Percentiles rank a stretch among this genome's conserved stretches.
Evolutionary conservation across 2,113 vertebrate genomes (phyloP).

Genomic region (Xenotilapia longispinis): DNA sequence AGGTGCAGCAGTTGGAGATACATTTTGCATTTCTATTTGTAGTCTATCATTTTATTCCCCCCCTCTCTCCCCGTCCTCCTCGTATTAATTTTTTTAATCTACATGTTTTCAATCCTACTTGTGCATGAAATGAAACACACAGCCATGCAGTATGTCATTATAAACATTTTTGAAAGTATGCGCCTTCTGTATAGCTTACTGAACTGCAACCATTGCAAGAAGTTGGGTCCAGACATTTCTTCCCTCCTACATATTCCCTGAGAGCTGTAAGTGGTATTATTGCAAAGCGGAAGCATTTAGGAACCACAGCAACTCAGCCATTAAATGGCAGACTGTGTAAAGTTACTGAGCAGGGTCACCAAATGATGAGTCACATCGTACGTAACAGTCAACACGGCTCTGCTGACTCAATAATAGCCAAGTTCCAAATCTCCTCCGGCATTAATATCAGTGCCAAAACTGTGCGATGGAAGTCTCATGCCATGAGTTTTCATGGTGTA

Average conservation of each 20-base stretch:
- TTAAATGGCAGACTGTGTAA: not conserved
- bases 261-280: not conserved
- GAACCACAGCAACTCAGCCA: not conserved
- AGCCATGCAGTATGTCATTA: fast-evolving
- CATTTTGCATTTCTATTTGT: not conserved
- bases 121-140: not conserved
- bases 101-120: not conserved
- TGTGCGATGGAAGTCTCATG: fast-evolving
- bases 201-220: not conserved
- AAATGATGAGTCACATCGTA: not conserved
- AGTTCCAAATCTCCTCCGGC: not conserved
- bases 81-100: fast-evolving
- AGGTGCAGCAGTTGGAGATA: not conserved
- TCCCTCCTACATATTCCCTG: not conserved
- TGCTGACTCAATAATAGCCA: not conserved
- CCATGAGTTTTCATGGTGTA: not conserved
- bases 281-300: not conserved
- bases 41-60: not conserved
- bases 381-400: not conserved
- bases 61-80: fast-evolving
- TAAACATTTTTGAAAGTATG: not conserved
- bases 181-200: not conserved
- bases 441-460: not conserved
- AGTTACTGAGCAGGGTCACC: not conserved
- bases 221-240: not conserved